phyloP scores from a whole-genome alignment of 53 echinoderm and acorn worm species.

The Pentamera pediparva region DNA sequence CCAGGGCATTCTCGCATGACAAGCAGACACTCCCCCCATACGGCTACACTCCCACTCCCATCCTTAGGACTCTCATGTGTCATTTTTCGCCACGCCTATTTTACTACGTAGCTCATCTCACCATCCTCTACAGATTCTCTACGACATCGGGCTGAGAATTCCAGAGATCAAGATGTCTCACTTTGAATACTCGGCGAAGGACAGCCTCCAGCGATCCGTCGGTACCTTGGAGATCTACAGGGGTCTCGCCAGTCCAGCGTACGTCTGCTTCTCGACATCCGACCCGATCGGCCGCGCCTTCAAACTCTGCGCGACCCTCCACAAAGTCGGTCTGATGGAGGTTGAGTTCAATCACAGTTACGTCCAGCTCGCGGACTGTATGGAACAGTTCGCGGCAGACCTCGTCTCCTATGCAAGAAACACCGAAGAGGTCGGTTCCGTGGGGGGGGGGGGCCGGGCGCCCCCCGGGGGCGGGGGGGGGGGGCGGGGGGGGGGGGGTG shows the following conservation, averaged over 20 bases:
- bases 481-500: too few relatives aligned
- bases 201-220: conserved; percentile 76
- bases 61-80: too few relatives aligned
- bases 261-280: conserved; percentile 68
- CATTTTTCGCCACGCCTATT: not conserved
- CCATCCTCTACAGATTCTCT: not conserved
- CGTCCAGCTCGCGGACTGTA: conserved; percentile 45
- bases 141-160: conserved; percentile 46
- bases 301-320: conserved; percentile 58
- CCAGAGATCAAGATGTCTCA: conserved; percentile 45
- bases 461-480: too few relatives aligned
- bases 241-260: conserved; percentile 81
- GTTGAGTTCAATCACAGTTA: conserved; percentile 73
- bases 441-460: not conserved
- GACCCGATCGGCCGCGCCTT: conserved; percentile 80
- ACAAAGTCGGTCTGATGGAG: conserved; percentile 49
- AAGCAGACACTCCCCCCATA: too few relatives aligned
- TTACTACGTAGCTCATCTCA: not conserved
- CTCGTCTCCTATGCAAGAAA: conserved; percentile 61
- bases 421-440: conserved; percentile 63
- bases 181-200: conserved; percentile 44
- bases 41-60: too few relatives aligned
- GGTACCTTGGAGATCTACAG: conserved; percentile 78
- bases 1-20: too few relatives aligned
- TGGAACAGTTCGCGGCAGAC: conserved; percentile 63